Evolutionary conservation across 2,888 invertebrate genomes (phyloP).

Genomic region (Tigriopus californicus): DNA sequence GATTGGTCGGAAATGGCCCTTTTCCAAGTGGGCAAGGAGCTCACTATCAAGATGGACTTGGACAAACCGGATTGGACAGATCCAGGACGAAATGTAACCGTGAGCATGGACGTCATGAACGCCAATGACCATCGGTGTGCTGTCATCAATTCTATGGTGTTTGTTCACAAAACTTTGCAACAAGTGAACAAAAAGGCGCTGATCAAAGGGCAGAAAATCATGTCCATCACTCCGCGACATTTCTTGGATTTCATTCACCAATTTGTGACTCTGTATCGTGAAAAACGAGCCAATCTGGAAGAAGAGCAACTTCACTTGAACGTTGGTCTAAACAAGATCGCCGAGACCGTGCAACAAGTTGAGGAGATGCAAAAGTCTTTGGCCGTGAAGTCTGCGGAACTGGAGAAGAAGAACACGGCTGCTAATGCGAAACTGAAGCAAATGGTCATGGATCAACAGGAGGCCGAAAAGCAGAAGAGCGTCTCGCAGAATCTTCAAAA

Average conservation of each 20-base stretch:
- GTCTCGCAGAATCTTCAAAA: conserved; percentile 93
- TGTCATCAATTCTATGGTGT: conserved; percentile 95
- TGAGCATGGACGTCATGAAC: conserved; percentile 46
- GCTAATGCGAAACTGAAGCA: conserved; percentile 97
- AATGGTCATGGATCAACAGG: conserved; percentile 98
- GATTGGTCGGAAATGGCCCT: conserved; percentile 96
- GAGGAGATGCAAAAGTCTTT: conserved; percentile 98
- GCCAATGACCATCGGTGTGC: conserved; percentile 31
- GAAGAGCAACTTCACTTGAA: conserved; percentile 97
- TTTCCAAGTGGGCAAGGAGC: conserved; percentile 87
- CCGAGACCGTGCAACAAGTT: conserved; percentile 97
- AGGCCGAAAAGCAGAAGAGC: conserved; percentile 96
- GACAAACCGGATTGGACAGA: conserved; percentile 66
- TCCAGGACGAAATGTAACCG: conserved; percentile 76
- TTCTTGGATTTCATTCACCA: conserved; percentile 98
- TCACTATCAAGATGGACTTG: conserved; percentile 84
- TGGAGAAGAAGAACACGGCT: conserved; percentile 84
- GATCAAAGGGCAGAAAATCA: conserved; percentile 80
- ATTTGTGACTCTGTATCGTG: conserved; percentile 90
- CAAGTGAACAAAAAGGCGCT: conserved; percentile 75
- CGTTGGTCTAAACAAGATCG: conserved; percentile 94
- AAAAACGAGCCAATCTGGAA: conserved; percentile 92
- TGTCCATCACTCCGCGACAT: conserved; percentile 93
- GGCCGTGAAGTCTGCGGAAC: conserved; percentile 75
- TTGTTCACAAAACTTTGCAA: conserved; percentile 91